These are phyloP conservation scores for Tiphia femorata DNA, from an alignment of 2,888 invertebrate species.

Conservation along the genomic window DNA sequence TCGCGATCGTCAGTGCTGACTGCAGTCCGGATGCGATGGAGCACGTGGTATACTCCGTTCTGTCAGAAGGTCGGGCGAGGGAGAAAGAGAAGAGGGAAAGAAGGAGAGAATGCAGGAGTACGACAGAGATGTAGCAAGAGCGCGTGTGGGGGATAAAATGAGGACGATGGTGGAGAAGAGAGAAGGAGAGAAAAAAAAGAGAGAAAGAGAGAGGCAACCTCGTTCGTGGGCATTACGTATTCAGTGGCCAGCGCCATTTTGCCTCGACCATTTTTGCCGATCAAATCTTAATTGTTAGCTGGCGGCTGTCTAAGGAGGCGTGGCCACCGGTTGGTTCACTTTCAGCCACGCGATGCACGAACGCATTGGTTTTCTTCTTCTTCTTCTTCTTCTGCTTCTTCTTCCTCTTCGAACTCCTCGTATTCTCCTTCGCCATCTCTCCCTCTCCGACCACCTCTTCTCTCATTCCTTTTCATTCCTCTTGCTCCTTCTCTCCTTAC, in stretches of 20 bases:
- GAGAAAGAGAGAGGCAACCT: too few species aligned
- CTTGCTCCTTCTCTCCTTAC: constrained; percentile 2
- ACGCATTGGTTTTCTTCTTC: constrained; percentile 59
- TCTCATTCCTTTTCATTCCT: background rate
- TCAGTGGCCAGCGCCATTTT: constrained; percentile 67
- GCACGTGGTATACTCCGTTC: constrained; percentile 38
- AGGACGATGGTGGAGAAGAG: background rate
- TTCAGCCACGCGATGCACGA: constrained; percentile 68
- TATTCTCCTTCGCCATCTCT: background rate
- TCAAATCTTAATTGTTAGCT: constrained; percentile 70
- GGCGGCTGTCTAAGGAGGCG: constrained; percentile 69
- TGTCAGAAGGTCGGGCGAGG: constrained; percentile 33
- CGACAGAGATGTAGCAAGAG: background rate
- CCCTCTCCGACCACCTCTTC: background rate
- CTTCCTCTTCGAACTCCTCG: constrained; percentile 1
- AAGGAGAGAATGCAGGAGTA: background rate
- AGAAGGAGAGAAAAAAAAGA: background rate
- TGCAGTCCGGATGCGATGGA: constrained; percentile 27
- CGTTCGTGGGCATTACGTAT: constrained; percentile 62
- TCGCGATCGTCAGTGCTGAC: constrained; percentile 29
- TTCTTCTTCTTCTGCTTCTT: constrained; percentile 24
- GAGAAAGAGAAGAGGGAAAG: background rate
- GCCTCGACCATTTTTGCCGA: constrained; percentile 69
- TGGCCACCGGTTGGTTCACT: constrained; percentile 64
- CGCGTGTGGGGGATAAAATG: too few species aligned